These are phyloP conservation scores for Nibea albiflora DNA, from an alignment of 2,113 vertebrate species.

Conservation along the genomic window DNA sequence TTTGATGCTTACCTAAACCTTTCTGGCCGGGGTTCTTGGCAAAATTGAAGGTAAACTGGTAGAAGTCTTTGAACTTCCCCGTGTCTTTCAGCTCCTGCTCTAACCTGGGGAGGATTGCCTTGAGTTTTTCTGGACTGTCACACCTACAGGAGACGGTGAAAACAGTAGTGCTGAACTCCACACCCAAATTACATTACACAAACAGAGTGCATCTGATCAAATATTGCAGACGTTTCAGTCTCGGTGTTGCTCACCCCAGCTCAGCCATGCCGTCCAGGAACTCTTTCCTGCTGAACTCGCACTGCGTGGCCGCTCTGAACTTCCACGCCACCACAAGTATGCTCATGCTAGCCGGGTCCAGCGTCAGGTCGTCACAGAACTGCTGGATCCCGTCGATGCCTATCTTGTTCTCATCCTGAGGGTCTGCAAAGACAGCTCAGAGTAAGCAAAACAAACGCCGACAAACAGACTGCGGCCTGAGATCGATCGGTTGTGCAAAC, in stretches of 20 bases:
- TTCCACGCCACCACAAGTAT: conserved; percentile 97
- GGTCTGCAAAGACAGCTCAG: conserved; percentile 82
- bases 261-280: conserved; percentile 96
- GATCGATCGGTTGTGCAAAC: too few species aligned
- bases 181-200: background rate
- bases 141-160: conserved; percentile 84
- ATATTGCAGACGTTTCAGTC: background rate
- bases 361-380: conserved; percentile 94
- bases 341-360: conserved; percentile 94
- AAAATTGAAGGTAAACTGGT: conserved; percentile 97
- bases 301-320: conserved; percentile 96
- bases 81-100: conserved; percentile 95
- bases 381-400: conserved; percentile 96
- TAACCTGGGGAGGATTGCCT: conserved; percentile 89
- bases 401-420: conserved; percentile 98
- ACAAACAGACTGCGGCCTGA: background rate
- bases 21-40: conserved; percentile 98
- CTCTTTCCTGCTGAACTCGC: conserved; percentile 97
- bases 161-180: background rate
- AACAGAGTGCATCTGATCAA: background rate
- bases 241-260: conserved; percentile 88
- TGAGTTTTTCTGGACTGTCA: conserved; percentile 93
- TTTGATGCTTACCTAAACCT: conserved; percentile 89
- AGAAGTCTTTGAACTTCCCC: conserved; percentile 95
- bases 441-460: background rate